A percentile compares a stretch with the other conserved stretches of the same genome.
phyloP scores from a whole-genome alignment of 2,113 vertebrate genomes.

The Menura novaehollandiae region DNA sequence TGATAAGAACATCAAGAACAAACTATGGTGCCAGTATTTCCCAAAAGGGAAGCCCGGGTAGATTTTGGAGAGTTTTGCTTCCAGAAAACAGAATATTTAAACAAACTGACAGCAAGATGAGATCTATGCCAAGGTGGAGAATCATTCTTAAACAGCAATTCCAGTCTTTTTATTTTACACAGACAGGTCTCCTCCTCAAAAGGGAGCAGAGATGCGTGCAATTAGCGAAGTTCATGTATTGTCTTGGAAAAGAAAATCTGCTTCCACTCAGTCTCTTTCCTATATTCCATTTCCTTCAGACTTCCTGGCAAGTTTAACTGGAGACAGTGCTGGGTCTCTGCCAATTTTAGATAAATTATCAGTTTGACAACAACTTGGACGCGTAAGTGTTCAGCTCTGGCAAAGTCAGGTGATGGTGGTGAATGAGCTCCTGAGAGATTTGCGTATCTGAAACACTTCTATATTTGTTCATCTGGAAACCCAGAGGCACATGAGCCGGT shows the following conservation, averaged over 20 bases:
- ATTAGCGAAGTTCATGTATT: neutral
- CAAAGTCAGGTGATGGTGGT: neutral
- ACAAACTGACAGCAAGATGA: neutral
- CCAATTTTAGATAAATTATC: slow-evolving; percentile 6
- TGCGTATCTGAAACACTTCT: neutral
- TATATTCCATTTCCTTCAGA: neutral
- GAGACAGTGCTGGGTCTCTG: neutral
- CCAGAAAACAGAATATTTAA: neutral
- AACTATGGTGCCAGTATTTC: neutral
- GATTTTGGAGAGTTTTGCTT: neutral
- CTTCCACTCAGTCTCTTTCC: neutral
- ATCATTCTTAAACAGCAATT: neutral
- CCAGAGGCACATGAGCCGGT: neutral
- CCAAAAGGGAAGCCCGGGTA: neutral
- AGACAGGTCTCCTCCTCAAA: neutral
- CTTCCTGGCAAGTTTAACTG: neutral
- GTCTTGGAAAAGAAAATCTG: neutral
- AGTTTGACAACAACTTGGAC: slow-evolving; percentile 22
- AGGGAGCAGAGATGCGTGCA: neutral
- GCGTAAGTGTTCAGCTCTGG: neutral
- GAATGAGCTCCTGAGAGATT: neutral
- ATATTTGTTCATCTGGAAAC: slow-evolving; percentile 18
- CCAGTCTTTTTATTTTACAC: neutral
- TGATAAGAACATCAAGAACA: neutral
- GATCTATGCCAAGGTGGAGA: neutral